Base-by-base conservation (phyloP, 1,140 invertebrate genomes). In the Pseudomyrmex gracilis region DNA sequence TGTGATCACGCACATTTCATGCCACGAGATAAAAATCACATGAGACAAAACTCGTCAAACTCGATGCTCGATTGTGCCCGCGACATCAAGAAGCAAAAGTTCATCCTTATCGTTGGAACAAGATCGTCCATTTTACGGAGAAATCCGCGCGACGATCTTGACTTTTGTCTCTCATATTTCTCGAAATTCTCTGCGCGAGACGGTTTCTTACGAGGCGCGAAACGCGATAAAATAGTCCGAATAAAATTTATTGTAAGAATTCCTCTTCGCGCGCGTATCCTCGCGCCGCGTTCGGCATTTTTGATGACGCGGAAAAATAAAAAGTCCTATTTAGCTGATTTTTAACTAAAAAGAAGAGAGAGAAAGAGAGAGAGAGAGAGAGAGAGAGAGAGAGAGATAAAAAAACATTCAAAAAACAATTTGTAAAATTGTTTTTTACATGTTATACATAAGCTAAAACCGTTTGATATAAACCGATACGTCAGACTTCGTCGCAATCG, bases 31-130 rank as follows among this genome's bases (percentile, higher is more conserved):
- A 51, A 51, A 74, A 73, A 74, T 63, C 60, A 61, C 15, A n/a
- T n/a, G 61, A 9, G 17, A 76, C 49, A 22, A 77, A 83, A 83
- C 71, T 83, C 74, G 58, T 73, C 84, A 45, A 87, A 87, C 80
- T 87, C 84, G 53, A 10, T 71, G 70, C 80, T 73, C 85, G 53
- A 73, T 34, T 34, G 34, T 61, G 58, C 61, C 49, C n/a, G 12
- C 63, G 73, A 85, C 70, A 43, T 2, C 53, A 49, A 10, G 57
- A 20, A n/a, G 43, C 47, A 43, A 82, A 13, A 76, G 85, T 83
- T 71, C 73, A n/a, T n/a, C 51, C 55, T 9, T 51, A 17, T 63
- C 34, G 60, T 20, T 20, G 34, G 58, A 57, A 63, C 55, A 13
- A 12, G 53, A 66, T 51, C 15, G 47, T 10, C 53, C 45, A 24